Base-by-base conservation (phyloP, 2,888 invertebrate genomes). In the Drosophila dives region DNA sequence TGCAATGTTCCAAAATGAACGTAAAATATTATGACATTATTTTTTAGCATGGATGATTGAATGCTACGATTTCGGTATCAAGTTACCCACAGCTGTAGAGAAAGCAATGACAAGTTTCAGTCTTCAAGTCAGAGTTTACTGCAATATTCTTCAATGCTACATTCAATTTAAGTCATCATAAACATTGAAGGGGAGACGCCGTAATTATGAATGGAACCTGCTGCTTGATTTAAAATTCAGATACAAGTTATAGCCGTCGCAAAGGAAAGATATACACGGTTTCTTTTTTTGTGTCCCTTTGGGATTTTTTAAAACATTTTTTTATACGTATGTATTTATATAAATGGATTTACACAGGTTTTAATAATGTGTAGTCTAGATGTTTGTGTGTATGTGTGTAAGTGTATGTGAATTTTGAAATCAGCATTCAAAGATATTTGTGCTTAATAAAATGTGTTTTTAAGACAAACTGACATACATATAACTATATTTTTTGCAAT, bases 231-330 rank as follows among this genome's bases (percentile, higher is more conserved):
- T 10, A 40, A 40, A 45, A 11, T 17, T 29, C 12, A 23, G 12
- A 49, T 32, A 12, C 7, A 11, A 50, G 12, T n/a, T 11, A n/a
- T 32, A 51, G 32, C 51, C 56, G 5, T 15, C 17, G 20, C 8
- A 29, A 33, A 23, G 53, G 26, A 54, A 51, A 48, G 36, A 54
- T 26, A n/a, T 11, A 63, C 20, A 36, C 23, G 40, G 23, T 70
- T 33, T 38, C 26, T 77, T 78, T 86, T 86, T 89, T 86, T 74
- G 64, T 88, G 91, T 89, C 91, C 91, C 91, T 86, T 80, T 55
- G 91, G 91, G 91, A 86, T 86, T 86, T 89, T 90, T 90, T 77
- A 75, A 75, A 75, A 56, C 72, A 75, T 77, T 81, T 83, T 72
- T 74, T 65, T 80, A 80, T 75, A 79, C 73, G 65, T 79, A 66